phyloP scores from a whole-genome alignment of 2,888 invertebrate genomes.

The Allophyes oxyacanthae region DNA sequence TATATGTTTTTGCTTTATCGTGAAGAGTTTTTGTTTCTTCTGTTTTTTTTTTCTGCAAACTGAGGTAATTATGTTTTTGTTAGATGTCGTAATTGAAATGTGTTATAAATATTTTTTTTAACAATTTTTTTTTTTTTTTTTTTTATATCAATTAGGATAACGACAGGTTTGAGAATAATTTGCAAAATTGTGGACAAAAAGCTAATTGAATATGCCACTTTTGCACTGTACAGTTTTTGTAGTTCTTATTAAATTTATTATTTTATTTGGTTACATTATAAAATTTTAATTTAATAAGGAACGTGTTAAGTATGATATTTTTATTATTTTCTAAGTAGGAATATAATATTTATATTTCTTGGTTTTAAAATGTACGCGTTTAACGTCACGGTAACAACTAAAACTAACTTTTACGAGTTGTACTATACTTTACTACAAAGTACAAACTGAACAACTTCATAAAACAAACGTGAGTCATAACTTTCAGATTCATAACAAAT shows the following conservation, averaged over 20 bases:
- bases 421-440: no score
- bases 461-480: constrained; percentile 16
- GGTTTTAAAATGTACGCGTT: no score
- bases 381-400: no score
- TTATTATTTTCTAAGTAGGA: no score
- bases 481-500: constrained; percentile 21
- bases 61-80: constrained; percentile 50
- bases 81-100: constrained; percentile 62
- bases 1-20: constrained; percentile 74
- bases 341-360: no score
- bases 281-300: no score
- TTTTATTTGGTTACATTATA: no score
- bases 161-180: constrained; percentile 14
- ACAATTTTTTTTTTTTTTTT: constrained; percentile 53
- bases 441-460: constrained; percentile 5
- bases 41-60: constrained; percentile 60
- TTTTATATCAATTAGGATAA: constrained; percentile 49
- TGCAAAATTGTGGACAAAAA: constrained; percentile 11
- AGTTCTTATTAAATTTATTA: no score
- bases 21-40: constrained; percentile 67
- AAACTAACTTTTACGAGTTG: no score
- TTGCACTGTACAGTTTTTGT: no score
- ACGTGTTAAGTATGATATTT: no score
- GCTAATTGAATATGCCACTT: no score
- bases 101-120: constrained; percentile 44